Evolutionary conservation across 2,888 invertebrate genomes (phyloP), one percentile per base, ranked within the genome.

Genomic region (Microplitis manilae): DNA sequence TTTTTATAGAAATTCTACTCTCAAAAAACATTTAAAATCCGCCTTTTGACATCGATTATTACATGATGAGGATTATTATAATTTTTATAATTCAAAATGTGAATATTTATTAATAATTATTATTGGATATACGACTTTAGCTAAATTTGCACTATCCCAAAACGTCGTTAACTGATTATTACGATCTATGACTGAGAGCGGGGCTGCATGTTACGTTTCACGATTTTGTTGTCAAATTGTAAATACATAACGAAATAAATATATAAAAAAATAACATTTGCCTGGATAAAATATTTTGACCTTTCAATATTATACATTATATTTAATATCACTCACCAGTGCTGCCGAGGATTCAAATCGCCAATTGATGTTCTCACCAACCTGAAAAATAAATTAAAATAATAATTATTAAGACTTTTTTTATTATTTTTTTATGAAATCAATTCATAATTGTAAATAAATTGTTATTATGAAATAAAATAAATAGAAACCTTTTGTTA

Each of bases 171-270:
- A 30, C 30, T 30, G 30, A 76, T 77, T 75, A 50, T 50, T 20
- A 20, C 20, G 71, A 77, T 82, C 83, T 83, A 80, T 81, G 82
- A 81, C 80, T 79, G 83, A 83, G 81, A 79, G 84, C 81, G 82
- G 84, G 84, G 81, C 85, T 83, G 81, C 78, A 80, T 85, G 86
- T 84, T 86, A 84, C 75, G 84, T 86, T 87, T 84, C 82, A 83
- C 79, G 84, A 85, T 83, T 85, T 84, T 85, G 87, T 88, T 88
- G 85, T 87, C 83, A 87, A 86, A 87, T 85, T 88, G 87, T 88
- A 88, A 88, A 88, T 88, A 88, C 85, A 87, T 87, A 85, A 87
- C 81, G 85, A 87, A 87, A 86, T 86, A 87, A 85, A 87, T 87
- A 87, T 85, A 87, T 87, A 39, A 9, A 73, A 73, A 73, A 73